A percentile compares a stretch with the other conserved stretches of the same genome.
These are phyloP conservation scores for Acropora yongei DNA, from an alignment of 64 coral and sea anemone species.

Conservation along the genomic window DNA sequence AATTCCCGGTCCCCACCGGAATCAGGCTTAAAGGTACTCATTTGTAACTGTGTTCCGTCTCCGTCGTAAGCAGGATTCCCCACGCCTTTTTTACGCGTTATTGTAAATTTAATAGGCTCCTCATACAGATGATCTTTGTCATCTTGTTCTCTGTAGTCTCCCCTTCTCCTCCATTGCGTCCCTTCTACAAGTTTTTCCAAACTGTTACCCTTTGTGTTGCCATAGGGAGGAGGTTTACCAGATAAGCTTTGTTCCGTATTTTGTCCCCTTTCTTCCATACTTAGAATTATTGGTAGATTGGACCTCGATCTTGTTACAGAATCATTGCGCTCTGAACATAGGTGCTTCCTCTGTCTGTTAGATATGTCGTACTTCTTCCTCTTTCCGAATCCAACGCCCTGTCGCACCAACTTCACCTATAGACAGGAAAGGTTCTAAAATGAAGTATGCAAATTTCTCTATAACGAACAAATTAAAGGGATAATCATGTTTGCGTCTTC, in stretches of 20 bases:
- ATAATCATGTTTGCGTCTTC: no score
- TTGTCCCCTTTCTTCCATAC: background rate
- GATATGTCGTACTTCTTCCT: constrained; percentile 27
- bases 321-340: background rate
- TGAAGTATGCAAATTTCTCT: no score
- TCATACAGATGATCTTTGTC: background rate
- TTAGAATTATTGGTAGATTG: constrained; percentile 5
- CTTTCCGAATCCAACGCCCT: background rate
- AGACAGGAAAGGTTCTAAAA: background rate
- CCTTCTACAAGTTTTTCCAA: background rate
- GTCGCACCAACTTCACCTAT: background rate
- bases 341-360: background rate
- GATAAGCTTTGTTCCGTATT: background rate
- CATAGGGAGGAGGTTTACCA: background rate
- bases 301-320: constrained; percentile 1
- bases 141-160: background rate
- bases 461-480: no score
- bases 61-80: background rate
- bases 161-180: background rate
- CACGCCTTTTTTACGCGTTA: background rate
- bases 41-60: background rate
- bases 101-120: background rate
- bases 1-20: background rate
- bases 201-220: background rate
- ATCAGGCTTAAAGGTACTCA: background rate